These are phyloP conservation scores for Stigmatopora nigra DNA, from an alignment of 2,113 vertebrate genomes.

Conservation along the genomic window DNA sequence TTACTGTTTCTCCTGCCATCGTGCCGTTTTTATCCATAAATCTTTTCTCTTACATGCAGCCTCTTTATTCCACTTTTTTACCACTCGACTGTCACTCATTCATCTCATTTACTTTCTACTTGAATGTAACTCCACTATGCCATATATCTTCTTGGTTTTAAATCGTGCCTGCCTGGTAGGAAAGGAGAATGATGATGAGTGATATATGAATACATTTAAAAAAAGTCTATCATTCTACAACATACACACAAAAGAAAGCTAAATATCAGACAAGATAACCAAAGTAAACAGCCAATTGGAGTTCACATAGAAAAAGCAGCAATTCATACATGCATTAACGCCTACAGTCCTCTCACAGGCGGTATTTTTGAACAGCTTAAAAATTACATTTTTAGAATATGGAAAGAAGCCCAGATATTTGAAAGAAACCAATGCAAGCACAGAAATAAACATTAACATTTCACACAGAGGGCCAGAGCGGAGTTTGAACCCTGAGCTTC, in stretches of 20 bases:
- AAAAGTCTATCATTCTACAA: too few species aligned
- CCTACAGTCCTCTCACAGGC: not conserved
- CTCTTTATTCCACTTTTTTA: constrained; percentile 15
- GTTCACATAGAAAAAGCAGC: too few species aligned
- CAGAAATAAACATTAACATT: too few species aligned
- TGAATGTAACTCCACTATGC: not conserved
- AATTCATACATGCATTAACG: not conserved
- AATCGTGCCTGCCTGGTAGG: constrained; percentile 7
- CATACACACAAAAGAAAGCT: not conserved
- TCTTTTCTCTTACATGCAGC: not conserved
- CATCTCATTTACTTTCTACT: constrained; percentile 16
- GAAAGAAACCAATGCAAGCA: too few species aligned
- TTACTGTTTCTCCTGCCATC: not conserved
- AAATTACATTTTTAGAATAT: too few species aligned
- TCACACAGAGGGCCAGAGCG: not conserved
- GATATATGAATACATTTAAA: constrained; percentile 45
- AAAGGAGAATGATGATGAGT: constrained; percentile 22
- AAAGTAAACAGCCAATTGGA: too few species aligned
- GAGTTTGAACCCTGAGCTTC: not conserved
- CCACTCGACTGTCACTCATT: constrained; percentile 18
- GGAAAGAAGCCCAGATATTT: too few species aligned
- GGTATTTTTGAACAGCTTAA: too few species aligned
- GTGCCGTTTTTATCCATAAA: constrained; percentile 5
- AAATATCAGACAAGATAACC: too few species aligned
- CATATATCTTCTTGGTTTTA: constrained; percentile 5